Base-by-base conservation (phyloP, 2,888 invertebrate genomes). In the Luffia ferchaultella region DNA sequence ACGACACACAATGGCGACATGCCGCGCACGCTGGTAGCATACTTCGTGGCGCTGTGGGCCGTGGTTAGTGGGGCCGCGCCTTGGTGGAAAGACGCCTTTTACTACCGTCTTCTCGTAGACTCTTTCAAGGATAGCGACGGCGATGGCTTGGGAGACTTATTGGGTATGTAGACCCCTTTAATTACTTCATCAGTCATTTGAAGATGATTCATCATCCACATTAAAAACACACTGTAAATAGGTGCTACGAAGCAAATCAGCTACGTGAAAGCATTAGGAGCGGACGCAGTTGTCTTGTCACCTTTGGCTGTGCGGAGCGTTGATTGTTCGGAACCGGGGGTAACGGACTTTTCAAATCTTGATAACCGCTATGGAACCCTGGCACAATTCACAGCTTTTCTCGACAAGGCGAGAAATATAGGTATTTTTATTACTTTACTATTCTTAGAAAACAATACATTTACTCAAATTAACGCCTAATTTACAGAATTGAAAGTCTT, bases 111-210 rank as follows among this genome's bases (percentile, higher is more conserved):
- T 30, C 88, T 93, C 63, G 91, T 94, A 0, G 88, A 92, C 57
- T 93, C 95, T 1, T 96, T 94, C 74, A 89, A 88, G 64, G 97
- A 97, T 68, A 86, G 87, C 0, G 79, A 94, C 66, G 90, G 90
- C 0, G 93, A 95, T 68, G 96, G 96, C 2, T 73, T 91, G n/a
- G 97, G 97, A 0, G 96, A 97, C 70, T 69, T 96, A 2, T 85
- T 82, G 66, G 96, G 95, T 87, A 68, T 66, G 59, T 46, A 5
- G 3, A 30, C 30, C n/a, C n/a, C n/a, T n/a, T n/a, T n/a, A n/a
- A n/a, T n/a, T n/a, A n/a, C n/a, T n/a, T n/a, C n/a, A n/a, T n/a
- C n/a, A n/a, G n/a, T n/a, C n/a, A n/a, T n/a, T n/a, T n/a, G n/a
- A n/a, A n/a, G n/a, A n/a, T n/a, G n/a, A n/a, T n/a, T n/a, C n/a